Evolutionary conservation across 1,140 invertebrate species (phyloP), one percentile per base, ranked within the genome.

Genomic region (Brachionus manjavacas): DNA sequence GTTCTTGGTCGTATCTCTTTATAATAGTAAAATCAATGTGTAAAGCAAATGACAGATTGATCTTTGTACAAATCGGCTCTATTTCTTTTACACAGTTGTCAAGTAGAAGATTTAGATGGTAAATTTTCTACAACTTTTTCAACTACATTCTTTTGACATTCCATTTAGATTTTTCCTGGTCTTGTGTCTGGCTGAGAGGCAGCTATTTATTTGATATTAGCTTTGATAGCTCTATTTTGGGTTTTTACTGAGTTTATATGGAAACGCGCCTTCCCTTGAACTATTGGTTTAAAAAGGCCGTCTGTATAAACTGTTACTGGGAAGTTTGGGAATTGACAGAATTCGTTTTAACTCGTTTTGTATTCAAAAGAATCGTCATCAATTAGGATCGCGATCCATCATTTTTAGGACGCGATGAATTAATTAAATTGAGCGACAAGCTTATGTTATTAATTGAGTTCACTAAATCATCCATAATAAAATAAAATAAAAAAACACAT

Each of bases 191-290:
- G n/a, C n/a, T n/a, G n/a, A n/a, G n/a, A n/a, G n/a, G n/a, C n/a
- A n/a, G n/a, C 70, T 41, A 74, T 74, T 46, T 74, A 39, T 46
- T 74, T 74, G 16, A 74, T 74, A 43, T 74, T 43, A 23, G 70
- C 70, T 74, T 46, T 43, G 28, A 46, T 74, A 23, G 23, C 70
- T 74, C 49, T 74, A 31, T 25, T 12, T 74, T 74, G 39, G 6
- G 70, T 46, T 43, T 46, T 74, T 16, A 74, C 14, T 25, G 70
- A 12, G 14, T 74, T 74, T 9, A 43, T 74, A 74, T 74, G 70
- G 46, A 46, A 39, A 74, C 49, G 70, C 1, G 3, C 39, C 14
- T 74, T 74, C 6, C 4, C 39, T 43, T 46, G 16, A 46, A 46
- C 28, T 16, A 74, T 43, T 23, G 70, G 70, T 25, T 74, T 74